These are phyloP conservation scores for Tiliqua scincoides DNA, from an alignment of 2,113 vertebrate species.

Conservation along the genomic window DNA sequence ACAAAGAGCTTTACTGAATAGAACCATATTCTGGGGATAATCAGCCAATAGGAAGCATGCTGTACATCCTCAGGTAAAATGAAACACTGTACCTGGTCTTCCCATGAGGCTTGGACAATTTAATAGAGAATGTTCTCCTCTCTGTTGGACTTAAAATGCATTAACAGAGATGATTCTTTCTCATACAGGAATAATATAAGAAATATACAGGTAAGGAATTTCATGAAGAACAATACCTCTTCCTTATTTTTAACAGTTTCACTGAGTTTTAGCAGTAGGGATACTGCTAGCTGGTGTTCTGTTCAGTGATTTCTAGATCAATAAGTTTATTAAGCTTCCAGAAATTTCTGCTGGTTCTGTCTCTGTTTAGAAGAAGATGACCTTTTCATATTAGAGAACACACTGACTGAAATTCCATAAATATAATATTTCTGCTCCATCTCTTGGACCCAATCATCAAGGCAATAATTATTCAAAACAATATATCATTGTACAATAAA, in stretches of 20 bases:
- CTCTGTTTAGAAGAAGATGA: neutral
- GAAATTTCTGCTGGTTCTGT: neutral
- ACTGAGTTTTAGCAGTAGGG: neutral
- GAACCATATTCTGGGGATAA: neutral
- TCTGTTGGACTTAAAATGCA: slow-evolving; percentile 7
- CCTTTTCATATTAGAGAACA: neutral
- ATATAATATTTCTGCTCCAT: too few species aligned
- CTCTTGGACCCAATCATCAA: too few species aligned
- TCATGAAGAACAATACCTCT: neutral
- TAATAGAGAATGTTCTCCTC: neutral
- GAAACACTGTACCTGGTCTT: neutral
- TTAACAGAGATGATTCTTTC: neutral
- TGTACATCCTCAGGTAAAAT: neutral
- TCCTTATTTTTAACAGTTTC: neutral
- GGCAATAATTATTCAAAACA: too few species aligned
- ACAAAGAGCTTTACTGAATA: neutral
- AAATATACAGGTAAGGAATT: neutral
- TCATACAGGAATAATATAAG: neutral
- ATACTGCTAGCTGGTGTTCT: neutral
- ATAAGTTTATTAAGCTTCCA: neutral
- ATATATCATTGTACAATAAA: too few species aligned
- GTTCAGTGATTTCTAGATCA: neutral
- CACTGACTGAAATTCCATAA: neutral
- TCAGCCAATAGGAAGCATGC: neutral
- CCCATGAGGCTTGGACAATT: neutral